These are phyloP conservation scores for Rostratula benghalensis DNA, from an alignment of 2,113 vertebrate genomes.

Conservation along the genomic window DNA sequence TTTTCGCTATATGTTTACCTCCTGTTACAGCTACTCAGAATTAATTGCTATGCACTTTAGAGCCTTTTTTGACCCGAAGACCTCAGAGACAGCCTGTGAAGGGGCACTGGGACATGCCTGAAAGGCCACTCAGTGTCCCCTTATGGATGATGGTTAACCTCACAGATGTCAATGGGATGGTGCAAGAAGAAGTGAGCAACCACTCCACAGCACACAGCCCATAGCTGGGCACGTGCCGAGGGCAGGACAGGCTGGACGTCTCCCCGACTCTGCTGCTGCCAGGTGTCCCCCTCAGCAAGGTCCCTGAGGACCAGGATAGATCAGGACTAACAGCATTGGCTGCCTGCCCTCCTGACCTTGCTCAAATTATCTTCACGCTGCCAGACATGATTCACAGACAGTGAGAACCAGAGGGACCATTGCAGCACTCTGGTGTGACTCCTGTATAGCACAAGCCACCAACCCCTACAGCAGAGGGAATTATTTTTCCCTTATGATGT, in stretches of 20 bases:
- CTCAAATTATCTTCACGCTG: neutral
- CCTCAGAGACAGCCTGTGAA: accelerated
- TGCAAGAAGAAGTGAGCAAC: neutral
- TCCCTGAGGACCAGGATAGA: neutral
- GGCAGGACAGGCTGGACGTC: neutral
- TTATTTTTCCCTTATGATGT: neutral
- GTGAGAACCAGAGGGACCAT: neutral
- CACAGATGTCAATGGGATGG: neutral
- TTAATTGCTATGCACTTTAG: neutral
- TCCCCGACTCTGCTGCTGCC: accelerated
- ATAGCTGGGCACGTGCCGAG: accelerated
- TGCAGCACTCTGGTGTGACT: neutral
- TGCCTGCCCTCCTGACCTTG: neutral
- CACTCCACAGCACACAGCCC: neutral
- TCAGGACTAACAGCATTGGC: neutral
- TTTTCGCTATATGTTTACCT: neutral
- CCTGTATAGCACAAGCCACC: neutral
- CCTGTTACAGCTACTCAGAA: neutral
- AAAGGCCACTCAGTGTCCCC: neutral
- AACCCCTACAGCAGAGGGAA: neutral
- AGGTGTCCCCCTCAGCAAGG: neutral
- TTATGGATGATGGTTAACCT: neutral
- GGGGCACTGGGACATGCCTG: neutral
- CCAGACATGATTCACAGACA: neutral
- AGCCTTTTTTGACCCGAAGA: neutral